Conservation (phyloP, 1,140 invertebrate species). For the Macrocentrus cingulum region DNA sequence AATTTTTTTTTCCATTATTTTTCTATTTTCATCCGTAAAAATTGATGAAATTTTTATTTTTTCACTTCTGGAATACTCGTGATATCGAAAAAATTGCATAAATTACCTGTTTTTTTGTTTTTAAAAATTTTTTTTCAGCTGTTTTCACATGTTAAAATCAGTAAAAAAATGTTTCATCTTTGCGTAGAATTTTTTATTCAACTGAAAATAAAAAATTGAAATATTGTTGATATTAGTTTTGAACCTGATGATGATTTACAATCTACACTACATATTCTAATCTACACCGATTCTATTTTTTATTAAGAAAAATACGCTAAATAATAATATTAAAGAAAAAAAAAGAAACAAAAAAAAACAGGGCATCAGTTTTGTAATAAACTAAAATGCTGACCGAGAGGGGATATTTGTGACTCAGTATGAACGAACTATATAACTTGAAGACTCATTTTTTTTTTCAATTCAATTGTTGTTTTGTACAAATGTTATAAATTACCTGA, state of each 20-base stretch:
- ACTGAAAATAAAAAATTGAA: slow-evolving; percentile 18
- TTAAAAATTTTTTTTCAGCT: too few relatives aligned
- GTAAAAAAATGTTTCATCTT: too few relatives aligned
- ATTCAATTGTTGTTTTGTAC: neutral
- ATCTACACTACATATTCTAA: slow-evolving; percentile 18
- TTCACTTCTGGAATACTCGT: too few relatives aligned
- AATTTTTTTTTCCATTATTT: slow-evolving; percentile 25
- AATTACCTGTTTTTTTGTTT: too few relatives aligned
- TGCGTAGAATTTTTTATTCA: too few relatives aligned
- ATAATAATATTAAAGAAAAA: slow-evolving; percentile 31
- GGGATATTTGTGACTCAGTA: slow-evolving; percentile 42
- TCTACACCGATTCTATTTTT: slow-evolving; percentile 55
- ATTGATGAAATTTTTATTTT: slow-evolving; percentile 26
- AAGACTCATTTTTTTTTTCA: neutral
- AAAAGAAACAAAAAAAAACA: slow-evolving; percentile 33
- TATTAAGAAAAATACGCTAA: slow-evolving; percentile 42
- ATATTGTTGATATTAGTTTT: slow-evolving; percentile 51
- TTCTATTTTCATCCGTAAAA: slow-evolving; percentile 22
- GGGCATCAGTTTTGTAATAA: slow-evolving; percentile 44
- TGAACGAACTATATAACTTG: neutral
- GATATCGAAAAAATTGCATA: slow-evolving; percentile 29
- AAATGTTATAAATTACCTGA: too few relatives aligned
- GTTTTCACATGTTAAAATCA: too few relatives aligned
- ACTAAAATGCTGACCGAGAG: slow-evolving; percentile 40
- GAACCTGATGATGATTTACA: slow-evolving; percentile 39